Conservation (phyloP, 2,113 vertebrate genomes). For the Prinia subflava region DNA sequence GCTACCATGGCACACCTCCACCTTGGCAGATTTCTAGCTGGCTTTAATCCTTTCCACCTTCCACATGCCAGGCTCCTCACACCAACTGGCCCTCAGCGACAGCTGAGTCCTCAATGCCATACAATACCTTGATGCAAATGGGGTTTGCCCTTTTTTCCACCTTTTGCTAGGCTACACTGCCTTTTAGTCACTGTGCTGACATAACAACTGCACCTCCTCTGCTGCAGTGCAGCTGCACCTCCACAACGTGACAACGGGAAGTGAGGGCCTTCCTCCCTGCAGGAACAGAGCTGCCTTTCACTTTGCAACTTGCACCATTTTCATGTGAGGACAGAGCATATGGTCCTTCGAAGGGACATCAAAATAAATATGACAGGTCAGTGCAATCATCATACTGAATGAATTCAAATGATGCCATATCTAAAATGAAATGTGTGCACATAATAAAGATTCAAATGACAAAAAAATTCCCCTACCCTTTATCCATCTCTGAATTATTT, state of each 20-base stretch:
- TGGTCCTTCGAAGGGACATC: slow-evolving; percentile 53
- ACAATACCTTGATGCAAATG: background rate
- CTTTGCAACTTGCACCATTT: background rate
- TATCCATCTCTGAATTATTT: slow-evolving; percentile 59
- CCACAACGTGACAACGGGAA: background rate
- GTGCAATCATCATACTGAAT: slow-evolving; percentile 31
- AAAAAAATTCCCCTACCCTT: background rate
- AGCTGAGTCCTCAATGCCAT: background rate
- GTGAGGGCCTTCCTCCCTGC: background rate
- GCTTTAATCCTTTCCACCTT: background rate
- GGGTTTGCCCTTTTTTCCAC: background rate
- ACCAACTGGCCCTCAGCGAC: background rate
- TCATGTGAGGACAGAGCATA: slow-evolving; percentile 37
- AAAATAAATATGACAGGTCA: slow-evolving; percentile 63
- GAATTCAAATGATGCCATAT: slow-evolving; percentile 51
- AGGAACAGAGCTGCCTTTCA: background rate
- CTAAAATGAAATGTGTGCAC: slow-evolving; percentile 37
- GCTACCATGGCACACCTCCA: slow-evolving; percentile 23
- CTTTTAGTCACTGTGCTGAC: background rate
- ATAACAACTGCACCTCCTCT: background rate
- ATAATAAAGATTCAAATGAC: slow-evolving; percentile 55
- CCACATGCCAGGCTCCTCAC: background rate
- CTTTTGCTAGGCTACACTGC: background rate
- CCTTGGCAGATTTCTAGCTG: slow-evolving; percentile 27
- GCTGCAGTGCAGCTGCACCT: background rate